Conservation (phyloP, 2,113 vertebrate genomes). For the Otocyon megalotis region DNA sequence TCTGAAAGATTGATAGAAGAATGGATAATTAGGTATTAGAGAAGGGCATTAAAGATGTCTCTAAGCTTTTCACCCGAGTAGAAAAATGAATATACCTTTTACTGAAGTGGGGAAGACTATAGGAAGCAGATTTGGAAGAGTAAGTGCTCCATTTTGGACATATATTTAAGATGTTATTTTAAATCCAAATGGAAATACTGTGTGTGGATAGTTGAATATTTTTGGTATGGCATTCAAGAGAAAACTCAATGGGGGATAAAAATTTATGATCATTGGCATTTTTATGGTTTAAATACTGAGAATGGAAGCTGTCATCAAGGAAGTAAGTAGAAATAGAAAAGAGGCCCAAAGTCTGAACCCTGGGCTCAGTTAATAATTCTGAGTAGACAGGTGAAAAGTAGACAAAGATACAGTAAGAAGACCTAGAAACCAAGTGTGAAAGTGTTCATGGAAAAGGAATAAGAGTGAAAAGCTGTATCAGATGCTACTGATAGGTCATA, state of each 20-base stretch:
- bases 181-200: slow-evolving; percentile 31
- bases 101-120: background rate
- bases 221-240: background rate
- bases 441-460: background rate
- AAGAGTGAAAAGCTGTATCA: background rate
- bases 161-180: slow-evolving; percentile 41
- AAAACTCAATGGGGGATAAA: background rate
- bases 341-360: background rate
- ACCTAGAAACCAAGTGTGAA: slow-evolving; percentile 23
- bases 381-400: background rate
- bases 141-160: slow-evolving; percentile 12
- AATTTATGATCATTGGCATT: slow-evolving; percentile 2
- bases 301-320: background rate
- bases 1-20: background rate
- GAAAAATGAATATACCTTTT: slow-evolving; percentile 5
- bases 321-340: background rate
- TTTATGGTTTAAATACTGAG: slow-evolving; percentile 22
- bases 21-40: slow-evolving; percentile 17
- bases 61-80: background rate
- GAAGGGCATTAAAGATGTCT: background rate
- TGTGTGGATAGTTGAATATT: background rate
- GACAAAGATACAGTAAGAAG: background rate
- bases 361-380: too few relatives aligned
- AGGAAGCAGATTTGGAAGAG: slow-evolving; percentile 32
- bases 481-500: background rate